These are phyloP conservation scores for Hippocampus mohnikei DNA, from an alignment of 2,113 vertebrate species.

Conservation along the genomic window DNA sequence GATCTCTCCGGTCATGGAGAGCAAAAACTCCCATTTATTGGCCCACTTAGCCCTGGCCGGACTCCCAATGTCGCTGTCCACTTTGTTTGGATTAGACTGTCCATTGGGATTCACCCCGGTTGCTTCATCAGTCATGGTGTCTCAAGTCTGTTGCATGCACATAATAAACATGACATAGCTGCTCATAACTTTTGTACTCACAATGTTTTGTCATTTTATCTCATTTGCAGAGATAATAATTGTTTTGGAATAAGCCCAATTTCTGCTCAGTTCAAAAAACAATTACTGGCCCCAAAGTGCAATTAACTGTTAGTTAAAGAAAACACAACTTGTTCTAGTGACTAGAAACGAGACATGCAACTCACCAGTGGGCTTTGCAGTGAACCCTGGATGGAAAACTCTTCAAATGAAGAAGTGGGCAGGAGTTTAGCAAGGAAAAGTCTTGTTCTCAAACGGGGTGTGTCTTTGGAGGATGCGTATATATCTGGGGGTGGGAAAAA, in stretches of 20 bases:
- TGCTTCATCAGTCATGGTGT: slow-evolving; percentile 55
- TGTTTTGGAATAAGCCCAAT: neutral
- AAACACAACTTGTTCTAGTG: neutral
- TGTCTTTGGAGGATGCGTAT: slow-evolving; percentile 19
- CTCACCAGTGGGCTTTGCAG: slow-evolving; percentile 31
- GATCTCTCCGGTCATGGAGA: slow-evolving; percentile 88
- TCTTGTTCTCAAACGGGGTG: slow-evolving; percentile 23
- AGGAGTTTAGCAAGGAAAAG: slow-evolving; percentile 15
- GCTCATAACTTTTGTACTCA: neutral
- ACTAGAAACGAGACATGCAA: neutral
- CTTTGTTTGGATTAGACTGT: slow-evolving; percentile 4
- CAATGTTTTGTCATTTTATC: neutral
- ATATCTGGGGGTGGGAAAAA: neutral
- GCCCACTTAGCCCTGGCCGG: slow-evolving; percentile 81
- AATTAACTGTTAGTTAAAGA: neutral
- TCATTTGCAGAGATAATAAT: neutral
- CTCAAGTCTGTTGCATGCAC: slow-evolving; percentile 6
- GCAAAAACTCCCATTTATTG: slow-evolving; percentile 84
- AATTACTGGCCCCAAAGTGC: neutral
- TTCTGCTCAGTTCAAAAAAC: neutral
- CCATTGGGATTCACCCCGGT: neutral
- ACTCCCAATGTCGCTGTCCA: slow-evolving; percentile 12
- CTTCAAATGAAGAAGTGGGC: neutral
- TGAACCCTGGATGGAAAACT: neutral
- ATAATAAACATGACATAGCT: neutral